Percentiles rank a stretch among this genome's conserved stretches.
These are phyloP conservation scores for Pogoniulus pusillus DNA, from an alignment of 2,797 vertebrate species.

Conservation along the genomic window DNA sequence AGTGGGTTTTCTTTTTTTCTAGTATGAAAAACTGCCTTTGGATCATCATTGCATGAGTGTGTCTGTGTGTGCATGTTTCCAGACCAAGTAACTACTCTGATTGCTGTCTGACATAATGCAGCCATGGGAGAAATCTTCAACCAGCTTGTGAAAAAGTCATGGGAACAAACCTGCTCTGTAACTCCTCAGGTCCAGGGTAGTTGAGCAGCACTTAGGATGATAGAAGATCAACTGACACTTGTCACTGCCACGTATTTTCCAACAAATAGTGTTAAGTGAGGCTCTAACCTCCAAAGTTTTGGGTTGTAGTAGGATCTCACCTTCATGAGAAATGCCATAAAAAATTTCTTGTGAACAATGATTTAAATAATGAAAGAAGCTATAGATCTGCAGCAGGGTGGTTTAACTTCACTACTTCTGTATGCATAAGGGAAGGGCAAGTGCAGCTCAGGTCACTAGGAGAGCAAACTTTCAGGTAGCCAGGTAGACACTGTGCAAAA, in stretches of 20 bases:
- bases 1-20: background rate
- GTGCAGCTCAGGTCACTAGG: background rate
- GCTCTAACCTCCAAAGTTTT: background rate
- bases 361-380: background rate
- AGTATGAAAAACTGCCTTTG: background rate
- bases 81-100: background rate
- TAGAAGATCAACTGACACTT: background rate
- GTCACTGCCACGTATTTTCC: background rate
- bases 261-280: background rate
- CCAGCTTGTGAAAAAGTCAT: background rate
- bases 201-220: background rate
- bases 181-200: background rate
- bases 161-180: background rate
- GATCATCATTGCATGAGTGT: background rate
- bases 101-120: background rate
- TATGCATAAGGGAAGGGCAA: background rate
- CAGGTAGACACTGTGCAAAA: background rate
- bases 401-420: background rate
- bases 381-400: background rate
- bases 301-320: background rate
- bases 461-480: background rate
- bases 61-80: background rate
- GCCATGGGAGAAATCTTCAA: background rate
- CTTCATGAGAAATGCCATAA: background rate
- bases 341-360: background rate